Percentiles rank a stretch among this genome's conserved stretches.
Conservation (phyloP, 2,888 invertebrate species). For the Caenorhabditis sp. region DNA sequence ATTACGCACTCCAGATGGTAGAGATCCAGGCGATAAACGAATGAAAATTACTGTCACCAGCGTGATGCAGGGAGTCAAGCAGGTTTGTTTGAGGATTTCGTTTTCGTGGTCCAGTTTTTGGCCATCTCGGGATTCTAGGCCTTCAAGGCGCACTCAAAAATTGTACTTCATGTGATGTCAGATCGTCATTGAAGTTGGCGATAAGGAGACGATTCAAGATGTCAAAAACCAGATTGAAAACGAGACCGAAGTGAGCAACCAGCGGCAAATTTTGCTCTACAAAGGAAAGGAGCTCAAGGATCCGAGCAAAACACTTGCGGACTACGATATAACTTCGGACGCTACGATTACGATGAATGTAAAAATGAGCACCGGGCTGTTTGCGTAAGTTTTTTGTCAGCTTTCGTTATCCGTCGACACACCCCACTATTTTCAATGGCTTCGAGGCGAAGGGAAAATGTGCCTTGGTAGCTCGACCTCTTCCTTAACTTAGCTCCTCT, state of each 20-base stretch:
- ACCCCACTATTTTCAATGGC: too few relatives aligned
- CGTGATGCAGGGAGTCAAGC: conserved; percentile 66
- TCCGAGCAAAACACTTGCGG: conserved; percentile 22
- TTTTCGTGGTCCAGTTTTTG: background rate
- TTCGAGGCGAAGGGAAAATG: too few relatives aligned
- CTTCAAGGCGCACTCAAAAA: too few relatives aligned
- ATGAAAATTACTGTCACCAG: conserved; percentile 58
- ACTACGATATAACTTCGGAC: conserved; percentile 62
- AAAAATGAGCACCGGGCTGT: conserved; percentile 67
- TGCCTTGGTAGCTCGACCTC: background rate
- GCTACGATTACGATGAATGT: conserved; percentile 60
- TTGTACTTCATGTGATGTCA: background rate
- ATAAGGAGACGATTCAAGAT: conserved; percentile 35
- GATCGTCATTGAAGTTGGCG: conserved; percentile 36
- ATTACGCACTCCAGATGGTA: background rate
- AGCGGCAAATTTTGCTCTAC: conserved; percentile 67
- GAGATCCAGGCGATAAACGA: background rate
- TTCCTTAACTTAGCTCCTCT: background rate
- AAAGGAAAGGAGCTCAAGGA: conserved; percentile 72
- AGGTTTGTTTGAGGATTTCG: conserved; percentile 26
- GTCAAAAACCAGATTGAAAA: conserved; percentile 59
- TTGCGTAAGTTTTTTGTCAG: conserved; percentile 12
- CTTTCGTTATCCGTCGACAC: too few relatives aligned
- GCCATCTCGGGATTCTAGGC: too few relatives aligned
- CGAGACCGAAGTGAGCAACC: conserved; percentile 55